phyloP scores from a whole-genome alignment of 1,140 invertebrate species.

The Drosophila santomea region DNA sequence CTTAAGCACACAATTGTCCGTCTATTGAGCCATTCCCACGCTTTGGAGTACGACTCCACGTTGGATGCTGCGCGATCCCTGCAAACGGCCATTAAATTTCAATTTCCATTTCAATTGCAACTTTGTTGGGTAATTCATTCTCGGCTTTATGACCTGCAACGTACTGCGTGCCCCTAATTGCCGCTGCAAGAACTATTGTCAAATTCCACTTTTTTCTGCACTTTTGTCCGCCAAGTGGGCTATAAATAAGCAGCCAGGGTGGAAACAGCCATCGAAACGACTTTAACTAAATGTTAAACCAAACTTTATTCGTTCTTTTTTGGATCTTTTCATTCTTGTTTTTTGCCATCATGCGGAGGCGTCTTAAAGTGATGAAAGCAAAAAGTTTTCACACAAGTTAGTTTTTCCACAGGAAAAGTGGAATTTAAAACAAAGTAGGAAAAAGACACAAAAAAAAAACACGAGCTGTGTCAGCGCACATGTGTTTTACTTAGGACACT shows the following conservation, averaged over 20 bases:
- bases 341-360: constrained; percentile 17
- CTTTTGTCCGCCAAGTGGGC: constrained; percentile 40
- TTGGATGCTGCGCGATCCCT: constrained; percentile 5
- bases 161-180: constrained; percentile 58
- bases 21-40: constrained; percentile 28
- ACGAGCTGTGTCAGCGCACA: constrained; percentile 15
- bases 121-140: constrained; percentile 36
- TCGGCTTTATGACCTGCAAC: constrained; percentile 58
- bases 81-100: constrained; percentile 30
- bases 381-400: constrained; percentile 67
- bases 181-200: constrained; percentile 57
- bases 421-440: constrained; percentile 20
- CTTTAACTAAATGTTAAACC: constrained; percentile 38
- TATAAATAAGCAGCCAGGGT: constrained; percentile 61
- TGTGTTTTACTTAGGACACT: neutral
- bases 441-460: neutral
- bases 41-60: neutral
- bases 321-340: neutral
- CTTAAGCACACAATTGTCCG: constrained; percentile 38
- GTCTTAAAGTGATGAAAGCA: constrained; percentile 62
- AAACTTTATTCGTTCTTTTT: constrained; percentile 23
- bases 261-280: constrained; percentile 23
- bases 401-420: constrained; percentile 44
- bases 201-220: constrained; percentile 16
- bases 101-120: constrained; percentile 64